Percentiles rank a stretch among this genome's conserved stretches.
These are phyloP conservation scores for Hippocampus abdominalis DNA, from an alignment of 2,113 vertebrate species.

Conservation along the genomic window DNA sequence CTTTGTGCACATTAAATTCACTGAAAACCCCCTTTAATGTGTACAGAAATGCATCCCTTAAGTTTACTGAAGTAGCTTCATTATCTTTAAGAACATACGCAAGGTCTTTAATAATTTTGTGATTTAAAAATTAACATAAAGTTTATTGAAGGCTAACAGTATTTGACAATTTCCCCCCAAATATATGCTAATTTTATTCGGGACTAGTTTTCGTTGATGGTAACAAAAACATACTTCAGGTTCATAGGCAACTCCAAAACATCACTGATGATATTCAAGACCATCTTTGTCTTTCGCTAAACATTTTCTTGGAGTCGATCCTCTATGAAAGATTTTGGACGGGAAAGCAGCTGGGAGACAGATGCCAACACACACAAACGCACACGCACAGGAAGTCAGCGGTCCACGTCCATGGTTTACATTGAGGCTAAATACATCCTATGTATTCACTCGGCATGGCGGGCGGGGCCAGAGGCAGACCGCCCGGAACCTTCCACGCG, in stretches of 20 bases:
- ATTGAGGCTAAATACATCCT: constrained; percentile 29
- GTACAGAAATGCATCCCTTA: neutral
- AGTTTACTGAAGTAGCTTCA: neutral
- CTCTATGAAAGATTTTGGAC: constrained; percentile 6
- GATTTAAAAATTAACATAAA: no score
- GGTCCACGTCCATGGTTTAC: constrained; percentile 4
- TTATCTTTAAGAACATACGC: no score
- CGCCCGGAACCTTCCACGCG: constrained; percentile 49
- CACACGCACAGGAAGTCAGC: constrained; percentile 14
- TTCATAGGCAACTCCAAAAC: neutral
- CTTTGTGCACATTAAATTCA: neutral
- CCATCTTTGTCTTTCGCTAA: neutral
- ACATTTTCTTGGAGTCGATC: neutral
- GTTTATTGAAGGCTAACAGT: no score
- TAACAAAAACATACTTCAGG: neutral
- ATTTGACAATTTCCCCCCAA: no score
- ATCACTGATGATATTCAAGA: neutral
- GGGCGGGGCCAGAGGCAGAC: constrained; percentile 45
- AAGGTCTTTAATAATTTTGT: no score
- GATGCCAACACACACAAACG: neutral
- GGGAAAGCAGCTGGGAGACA: constrained; percentile 29
- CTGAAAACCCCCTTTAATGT: neutral
- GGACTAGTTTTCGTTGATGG: neutral
- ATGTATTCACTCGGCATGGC: constrained; percentile 26
- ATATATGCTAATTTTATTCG: no score